Conservation (phyloP, 2,113 vertebrate species). For the Acanthochromis polyacanthus region DNA sequence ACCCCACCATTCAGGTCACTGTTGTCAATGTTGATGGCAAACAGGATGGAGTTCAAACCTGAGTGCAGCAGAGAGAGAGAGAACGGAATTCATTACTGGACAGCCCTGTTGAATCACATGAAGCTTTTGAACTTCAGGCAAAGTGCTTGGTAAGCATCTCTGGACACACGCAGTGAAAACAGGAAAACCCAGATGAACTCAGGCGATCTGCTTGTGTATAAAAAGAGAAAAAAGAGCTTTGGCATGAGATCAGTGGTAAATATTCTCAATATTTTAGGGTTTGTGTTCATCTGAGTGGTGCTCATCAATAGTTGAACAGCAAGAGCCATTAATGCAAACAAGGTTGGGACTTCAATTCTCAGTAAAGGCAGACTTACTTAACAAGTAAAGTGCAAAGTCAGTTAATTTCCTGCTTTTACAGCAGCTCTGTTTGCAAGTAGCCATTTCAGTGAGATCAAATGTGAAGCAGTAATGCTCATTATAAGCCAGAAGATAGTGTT, state of each 20-base stretch:
- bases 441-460: conserved; percentile 4
- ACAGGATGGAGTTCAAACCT: conserved; percentile 98
- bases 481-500: background rate
- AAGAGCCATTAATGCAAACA: conserved; percentile 28
- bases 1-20: conserved; percentile 92
- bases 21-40: conserved; percentile 99
- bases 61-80: conserved; percentile 6
- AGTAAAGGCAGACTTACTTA: background rate
- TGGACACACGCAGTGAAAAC: background rate
- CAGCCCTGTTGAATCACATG: background rate
- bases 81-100: background rate
- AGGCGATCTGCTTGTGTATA: background rate
- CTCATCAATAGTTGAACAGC: conserved; percentile 50
- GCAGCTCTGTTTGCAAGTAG: background rate
- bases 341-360: background rate
- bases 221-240: background rate
- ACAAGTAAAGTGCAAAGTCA: conserved; percentile 44
- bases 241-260: conserved; percentile 48
- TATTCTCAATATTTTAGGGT: conserved; percentile 50
- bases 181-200: conserved; percentile 5
- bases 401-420: conserved; percentile 18
- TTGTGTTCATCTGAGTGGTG: conserved; percentile 15
- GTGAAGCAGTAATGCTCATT: background rate
- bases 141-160: conserved; percentile 37
- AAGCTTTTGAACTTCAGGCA: conserved; percentile 31